These are phyloP conservation scores for Oreortyx pictus DNA, from an alignment of 2,797 vertebrate species.

Conservation along the genomic window DNA sequence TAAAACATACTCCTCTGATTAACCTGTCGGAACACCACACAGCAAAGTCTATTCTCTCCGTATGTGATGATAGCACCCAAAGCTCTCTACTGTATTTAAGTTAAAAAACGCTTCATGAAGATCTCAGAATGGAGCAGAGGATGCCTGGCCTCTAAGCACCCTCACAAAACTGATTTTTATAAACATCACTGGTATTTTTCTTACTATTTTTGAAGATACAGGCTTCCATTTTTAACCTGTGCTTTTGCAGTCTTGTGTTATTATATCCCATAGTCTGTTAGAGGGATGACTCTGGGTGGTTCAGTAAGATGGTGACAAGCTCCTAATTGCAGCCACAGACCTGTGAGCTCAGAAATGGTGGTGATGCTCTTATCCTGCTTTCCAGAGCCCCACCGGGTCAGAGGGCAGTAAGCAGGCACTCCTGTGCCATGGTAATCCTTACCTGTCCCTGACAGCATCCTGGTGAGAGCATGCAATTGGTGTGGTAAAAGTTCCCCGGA, in stretches of 20 bases:
- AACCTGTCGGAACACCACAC: not conserved
- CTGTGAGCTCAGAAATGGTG: not conserved
- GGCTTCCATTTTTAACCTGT: not conserved
- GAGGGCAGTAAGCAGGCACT: not conserved
- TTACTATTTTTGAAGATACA: not conserved
- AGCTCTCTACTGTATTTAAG: conserved; percentile 1
- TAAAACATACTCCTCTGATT: not conserved
- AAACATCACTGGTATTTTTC: not conserved
- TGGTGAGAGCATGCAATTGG: not conserved
- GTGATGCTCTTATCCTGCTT: not conserved
- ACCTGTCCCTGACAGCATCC: not conserved
- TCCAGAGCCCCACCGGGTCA: not conserved
- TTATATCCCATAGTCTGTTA: not conserved
- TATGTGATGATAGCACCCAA: conserved; percentile 9
- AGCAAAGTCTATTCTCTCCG: conserved; percentile 20
- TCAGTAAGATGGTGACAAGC: not conserved
- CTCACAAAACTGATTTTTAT: not conserved
- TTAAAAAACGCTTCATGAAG: conserved; percentile 22
- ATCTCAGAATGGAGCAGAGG: not conserved
- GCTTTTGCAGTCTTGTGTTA: not conserved
- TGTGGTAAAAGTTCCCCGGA: not conserved
- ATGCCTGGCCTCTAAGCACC: not conserved
- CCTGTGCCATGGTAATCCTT: not conserved
- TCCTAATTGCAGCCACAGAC: not conserved
- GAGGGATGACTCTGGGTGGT: not conserved